Evolutionary conservation across 64 coral and sea anemone species (phyloP), one percentile per base, ranked within the genome.

Genomic region (Stylophora pistillata): DNA sequence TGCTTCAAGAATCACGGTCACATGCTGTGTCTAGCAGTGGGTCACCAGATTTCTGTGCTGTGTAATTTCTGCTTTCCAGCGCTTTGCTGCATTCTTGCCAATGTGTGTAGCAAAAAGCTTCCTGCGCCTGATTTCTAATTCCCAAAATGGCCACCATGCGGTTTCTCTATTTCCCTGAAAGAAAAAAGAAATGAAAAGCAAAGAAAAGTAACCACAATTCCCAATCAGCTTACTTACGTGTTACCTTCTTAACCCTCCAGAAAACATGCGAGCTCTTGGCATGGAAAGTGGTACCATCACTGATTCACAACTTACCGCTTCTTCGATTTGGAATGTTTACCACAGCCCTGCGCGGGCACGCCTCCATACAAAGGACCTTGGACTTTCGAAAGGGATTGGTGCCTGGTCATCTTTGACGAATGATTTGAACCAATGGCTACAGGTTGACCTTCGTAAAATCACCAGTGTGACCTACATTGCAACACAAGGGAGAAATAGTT

Each of bases 271-370:
- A 64, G 78, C 78, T 13, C 58, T 82, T 82, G 78, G 78, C 7
- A 82, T 82, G 78, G 78, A 82, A 65, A 82, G 78, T 30, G 78
- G 78, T 16, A 31, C 78, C 0, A 82, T 82, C n/a, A 18, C 29
- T 0, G 78, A 82, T 58, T 82, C 78, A 20, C 78, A 82, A 64
- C 30, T 82, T 64, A 62, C 57, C 23, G 78, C 78, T 13, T 82
- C 78, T 59, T 64, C 78, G 33, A 18, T 20, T 10, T 82, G 0
- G 1, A 18, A 52, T 34, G 17, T 37, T 17, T 82, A 82, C 28
- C 58, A 82, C 56, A 20, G 5, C 15, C 2, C 58, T 0, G 2
- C 18, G 15, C 56, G 30, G n/a, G 57, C 78, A 4, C 62, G 78
- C 11, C 41, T 82, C 18, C 78, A 82, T 58, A 82, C 57, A 1